Evolutionary conservation across 2,888 invertebrate genomes (phyloP).

Genomic region (Lysandra coridon): DNA sequence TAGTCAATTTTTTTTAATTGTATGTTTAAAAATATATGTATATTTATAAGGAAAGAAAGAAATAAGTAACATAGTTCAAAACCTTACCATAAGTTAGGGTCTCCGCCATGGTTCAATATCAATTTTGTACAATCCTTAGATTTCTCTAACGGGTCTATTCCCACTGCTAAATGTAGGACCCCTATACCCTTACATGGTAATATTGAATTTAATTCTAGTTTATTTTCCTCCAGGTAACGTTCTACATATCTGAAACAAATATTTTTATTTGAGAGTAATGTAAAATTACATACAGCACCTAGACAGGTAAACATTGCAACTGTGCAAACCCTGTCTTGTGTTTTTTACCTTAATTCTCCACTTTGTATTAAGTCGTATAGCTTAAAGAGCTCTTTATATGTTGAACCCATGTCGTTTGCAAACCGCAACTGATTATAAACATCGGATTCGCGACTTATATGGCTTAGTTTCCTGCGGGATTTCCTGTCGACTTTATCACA

Average conservation of each 20-base stretch:
- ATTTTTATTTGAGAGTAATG: neutral
- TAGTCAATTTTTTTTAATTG: too few relatives aligned
- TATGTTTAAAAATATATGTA: too few relatives aligned
- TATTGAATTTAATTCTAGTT: constrained; percentile 84
- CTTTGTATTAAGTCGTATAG: constrained; percentile 84
- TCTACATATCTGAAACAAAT: constrained; percentile 58
- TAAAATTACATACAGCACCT: neutral
- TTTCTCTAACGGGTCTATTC: constrained; percentile 83
- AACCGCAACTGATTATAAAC: constrained; percentile 54
- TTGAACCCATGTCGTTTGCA: constrained; percentile 63
- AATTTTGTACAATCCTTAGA: constrained; percentile 83
- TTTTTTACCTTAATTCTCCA: constrained; percentile 77
- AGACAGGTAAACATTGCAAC: neutral
- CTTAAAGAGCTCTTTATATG: constrained; percentile 72
- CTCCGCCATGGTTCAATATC: constrained; percentile 84
- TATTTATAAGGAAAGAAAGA: too few relatives aligned
- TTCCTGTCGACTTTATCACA: constrained; percentile 58
- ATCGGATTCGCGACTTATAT: constrained; percentile 56
- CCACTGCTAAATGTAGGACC: constrained; percentile 88
- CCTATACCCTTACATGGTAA: constrained; percentile 86
- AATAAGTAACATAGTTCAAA: neutral
- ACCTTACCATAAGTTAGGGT: constrained; percentile 85
- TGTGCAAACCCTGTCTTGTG: constrained; percentile 40
- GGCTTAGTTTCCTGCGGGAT: constrained; percentile 68
- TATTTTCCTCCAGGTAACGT: constrained; percentile 61